These are phyloP conservation scores for Hydroisotoma schaefferi DNA, from an alignment of 2,888 invertebrate genomes.

Conservation along the genomic window DNA sequence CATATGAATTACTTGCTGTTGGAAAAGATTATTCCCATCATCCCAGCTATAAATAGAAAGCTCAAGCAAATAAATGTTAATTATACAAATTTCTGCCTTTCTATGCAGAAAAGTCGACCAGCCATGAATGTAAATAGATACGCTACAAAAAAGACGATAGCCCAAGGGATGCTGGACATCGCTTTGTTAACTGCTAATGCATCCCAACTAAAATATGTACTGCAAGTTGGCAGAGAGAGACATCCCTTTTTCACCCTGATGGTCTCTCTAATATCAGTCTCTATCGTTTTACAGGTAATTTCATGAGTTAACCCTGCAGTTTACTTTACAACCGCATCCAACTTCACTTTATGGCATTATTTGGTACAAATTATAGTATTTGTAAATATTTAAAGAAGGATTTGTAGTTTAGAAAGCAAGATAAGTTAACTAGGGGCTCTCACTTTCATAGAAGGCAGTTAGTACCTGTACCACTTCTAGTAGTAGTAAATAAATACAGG, in stretches of 20 bases:
- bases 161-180: slow-evolving; percentile 79
- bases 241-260: slow-evolving; percentile 83
- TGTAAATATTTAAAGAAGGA: neutral
- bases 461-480: no score
- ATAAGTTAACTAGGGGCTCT: no score
- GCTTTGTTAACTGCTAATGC: slow-evolving; percentile 77
- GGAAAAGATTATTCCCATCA: no score
- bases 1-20: no score
- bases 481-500: no score
- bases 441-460: no score
- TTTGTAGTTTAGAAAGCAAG: neutral
- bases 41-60: no score
- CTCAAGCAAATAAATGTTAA: no score
- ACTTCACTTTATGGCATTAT: neutral
- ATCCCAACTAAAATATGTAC: slow-evolving; percentile 79
- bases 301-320: neutral
- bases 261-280: slow-evolving; percentile 72
- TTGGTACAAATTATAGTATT: neutral
- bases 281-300: slow-evolving; percentile 77
- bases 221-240: slow-evolving; percentile 68
- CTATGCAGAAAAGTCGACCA: slow-evolving; percentile 9
- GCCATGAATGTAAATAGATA: slow-evolving; percentile 76
- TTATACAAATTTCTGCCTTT: no score
- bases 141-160: slow-evolving; percentile 88
- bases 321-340: no score